These are phyloP conservation scores for Andrena haemorrhoa DNA, from an alignment of 2,888 invertebrate genomes.

Conservation along the genomic window DNA sequence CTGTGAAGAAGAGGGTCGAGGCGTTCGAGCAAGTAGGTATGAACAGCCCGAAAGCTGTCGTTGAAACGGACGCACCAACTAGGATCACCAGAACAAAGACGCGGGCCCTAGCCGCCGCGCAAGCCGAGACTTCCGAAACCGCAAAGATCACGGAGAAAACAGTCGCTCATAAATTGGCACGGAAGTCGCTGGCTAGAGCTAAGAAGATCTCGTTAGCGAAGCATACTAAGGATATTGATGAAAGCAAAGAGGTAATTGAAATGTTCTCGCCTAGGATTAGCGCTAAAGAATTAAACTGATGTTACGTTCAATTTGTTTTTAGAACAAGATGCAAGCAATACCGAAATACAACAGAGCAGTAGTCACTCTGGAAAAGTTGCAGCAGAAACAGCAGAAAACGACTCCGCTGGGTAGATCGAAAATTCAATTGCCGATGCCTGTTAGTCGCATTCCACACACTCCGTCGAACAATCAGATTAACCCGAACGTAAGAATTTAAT, in stretches of 20 bases:
- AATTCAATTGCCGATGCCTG: constrained; percentile 75
- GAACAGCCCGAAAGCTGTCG: constrained; percentile 78
- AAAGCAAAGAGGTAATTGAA: constrained; percentile 78
- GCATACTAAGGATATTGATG: constrained; percentile 74
- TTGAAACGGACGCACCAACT: constrained; percentile 75
- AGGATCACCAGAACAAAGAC: constrained; percentile 87
- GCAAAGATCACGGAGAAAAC: constrained; percentile 46
- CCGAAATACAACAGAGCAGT: constrained; percentile 67
- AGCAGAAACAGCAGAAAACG: constrained; percentile 70
- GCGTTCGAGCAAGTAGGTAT: constrained; percentile 87
- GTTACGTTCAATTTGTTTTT: constrained; percentile 37
- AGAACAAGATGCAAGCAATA: constrained; percentile 74
- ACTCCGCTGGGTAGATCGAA: constrained; percentile 79
- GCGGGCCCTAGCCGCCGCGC: constrained; percentile 86
- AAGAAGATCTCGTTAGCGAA: constrained; percentile 79
- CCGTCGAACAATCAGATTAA: constrained; percentile 70
- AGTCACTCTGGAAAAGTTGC: constrained; percentile 66
- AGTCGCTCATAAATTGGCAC: constrained; percentile 77
- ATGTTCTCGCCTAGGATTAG: background rate
- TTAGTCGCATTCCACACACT: constrained; percentile 76
- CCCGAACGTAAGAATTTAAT: constrained; percentile 61
- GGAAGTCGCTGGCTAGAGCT: constrained; percentile 80
- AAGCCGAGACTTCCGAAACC: constrained; percentile 48
- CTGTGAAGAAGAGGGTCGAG: constrained; percentile 87
- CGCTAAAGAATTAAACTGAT: background rate